A percentile compares a stretch with the other conserved stretches of the same genome.
phyloP scores from a whole-genome alignment of 2,888 invertebrate genomes.

The Mesochorus sp. region DNA sequence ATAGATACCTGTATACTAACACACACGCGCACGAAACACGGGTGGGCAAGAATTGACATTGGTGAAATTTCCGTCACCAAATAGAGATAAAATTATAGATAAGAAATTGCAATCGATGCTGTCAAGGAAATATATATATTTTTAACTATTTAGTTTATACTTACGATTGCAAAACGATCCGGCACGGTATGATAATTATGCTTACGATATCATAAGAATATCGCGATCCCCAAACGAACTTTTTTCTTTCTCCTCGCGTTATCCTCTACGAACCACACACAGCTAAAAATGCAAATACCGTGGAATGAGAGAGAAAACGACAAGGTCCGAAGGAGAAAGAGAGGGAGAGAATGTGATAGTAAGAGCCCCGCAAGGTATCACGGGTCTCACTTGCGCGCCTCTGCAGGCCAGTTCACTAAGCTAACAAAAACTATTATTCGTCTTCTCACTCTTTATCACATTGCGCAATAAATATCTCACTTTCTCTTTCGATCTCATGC shows the following conservation, averaged over 20 bases:
- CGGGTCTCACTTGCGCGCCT: conserved; percentile 66
- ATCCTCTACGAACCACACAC: too few species aligned
- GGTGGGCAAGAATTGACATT: conserved; percentile 41
- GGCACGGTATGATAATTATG: conserved; percentile 69
- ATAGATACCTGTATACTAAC: conserved; percentile 54
- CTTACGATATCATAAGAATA: conserved; percentile 75
- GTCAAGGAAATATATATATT: background rate
- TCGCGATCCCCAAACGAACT: conserved; percentile 63
- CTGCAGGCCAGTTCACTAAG: conserved; percentile 64
- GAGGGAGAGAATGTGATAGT: background rate
- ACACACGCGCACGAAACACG: background rate
- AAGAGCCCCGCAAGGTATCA: conserved; percentile 71
- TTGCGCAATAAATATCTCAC: background rate
- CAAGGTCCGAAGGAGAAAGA: conserved; percentile 57
- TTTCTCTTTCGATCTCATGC: conserved; percentile 4
- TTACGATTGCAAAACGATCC: conserved; percentile 74
- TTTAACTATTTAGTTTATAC: conserved; percentile 60
- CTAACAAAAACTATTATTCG: background rate
- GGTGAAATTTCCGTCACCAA: conserved; percentile 9
- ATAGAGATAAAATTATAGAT: conserved; percentile 7
- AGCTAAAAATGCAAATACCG: conserved; percentile 52
- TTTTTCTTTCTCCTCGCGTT: conserved; percentile 65
- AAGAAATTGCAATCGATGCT: background rate
- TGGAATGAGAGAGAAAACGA: conserved; percentile 64
- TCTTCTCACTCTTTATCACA: background rate